Evolutionary conservation across 2,888 invertebrate species (phyloP), one percentile per base, ranked within the genome.

Genomic region (Proisotoma minuta): DNA sequence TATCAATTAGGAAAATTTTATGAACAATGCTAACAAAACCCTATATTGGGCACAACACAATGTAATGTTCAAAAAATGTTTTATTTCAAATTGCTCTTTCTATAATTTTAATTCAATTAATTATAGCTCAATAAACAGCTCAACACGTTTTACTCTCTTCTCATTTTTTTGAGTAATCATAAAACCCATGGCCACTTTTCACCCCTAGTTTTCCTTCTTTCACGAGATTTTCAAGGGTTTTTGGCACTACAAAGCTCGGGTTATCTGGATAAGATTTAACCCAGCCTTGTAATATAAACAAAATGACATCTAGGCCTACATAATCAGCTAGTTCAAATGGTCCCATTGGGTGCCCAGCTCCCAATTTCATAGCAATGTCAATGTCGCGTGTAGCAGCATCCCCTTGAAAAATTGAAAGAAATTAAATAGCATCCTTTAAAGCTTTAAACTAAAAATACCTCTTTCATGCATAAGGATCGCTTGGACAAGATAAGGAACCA

Each of bases 281-380:
- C 82, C 82, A 84, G 5, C 82, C 90, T 73, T 87, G 84, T n/a
- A 88, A 76, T 74, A 91, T 89, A 75, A 85, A 86, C 75, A 85
- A 82, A 62, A 83, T 84, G 3, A 89, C 90, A 76, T 93, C 93
- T 15, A 88, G 79, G 0, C 92, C 92, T 0, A 89, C 87, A 77
- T 88, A 91, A 79, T 93, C 93, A 1, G 85, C 79, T 57, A 93
- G 78, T 77, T 92, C 90, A 66, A 94, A 82, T 0, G 93, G 93
- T 2, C 93, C 93, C 92, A 93, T 92, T 3, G 92, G 92, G 78
- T 91, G 85, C 0, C 89, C 88, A 15, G 91, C 90, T 4, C 93
- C 93, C 1, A 93, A 79, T 77, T 91, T 92, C 92, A 93, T 92
- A 0, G 91, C 92, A 10, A 82, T 85, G 75, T 94, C 94, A 62